Percentiles rank a stretch among this genome's conserved stretches.
phyloP scores from a whole-genome alignment of 1,140 invertebrate species.

The Batillaria attramentaria region DNA sequence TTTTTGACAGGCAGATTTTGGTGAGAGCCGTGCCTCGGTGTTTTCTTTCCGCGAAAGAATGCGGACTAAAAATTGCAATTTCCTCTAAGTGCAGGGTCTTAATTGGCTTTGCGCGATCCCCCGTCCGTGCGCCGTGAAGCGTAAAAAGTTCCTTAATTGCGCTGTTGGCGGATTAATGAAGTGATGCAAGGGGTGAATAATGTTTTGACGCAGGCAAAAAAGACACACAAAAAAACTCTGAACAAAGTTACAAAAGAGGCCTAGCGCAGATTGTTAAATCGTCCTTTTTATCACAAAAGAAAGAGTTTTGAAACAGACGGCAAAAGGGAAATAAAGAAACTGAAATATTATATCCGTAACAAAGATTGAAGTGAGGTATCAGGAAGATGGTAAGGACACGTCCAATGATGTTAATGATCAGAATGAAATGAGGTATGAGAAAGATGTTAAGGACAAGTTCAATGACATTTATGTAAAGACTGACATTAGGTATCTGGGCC shows the following conservation, averaged over 20 bases:
- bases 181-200: constrained; percentile 16
- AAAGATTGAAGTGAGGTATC: no score
- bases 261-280: no score
- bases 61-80: constrained; percentile 31
- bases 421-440: no score
- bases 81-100: constrained; percentile 27
- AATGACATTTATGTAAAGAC: no score
- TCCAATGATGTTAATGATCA: no score
- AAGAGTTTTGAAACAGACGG: background rate
- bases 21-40: background rate
- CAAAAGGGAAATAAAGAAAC: background rate
- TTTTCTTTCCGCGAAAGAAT: background rate
- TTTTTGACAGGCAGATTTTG: constrained; percentile 27
- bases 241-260: no score
- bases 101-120: constrained; percentile 27
- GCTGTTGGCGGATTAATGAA: constrained; percentile 16
- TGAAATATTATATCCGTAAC: no score
- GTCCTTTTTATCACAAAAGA: no score
- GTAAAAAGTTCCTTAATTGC: constrained; percentile 28
- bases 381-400: no score
- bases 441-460: no score
- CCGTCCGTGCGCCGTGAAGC: background rate
- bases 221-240: constrained; percentile 14
- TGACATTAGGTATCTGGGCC: no score
- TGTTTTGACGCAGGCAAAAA: no score